Evolutionary conservation across 2,888 invertebrate species (phyloP).

Genomic region (Drosophila stalkeri): DNA sequence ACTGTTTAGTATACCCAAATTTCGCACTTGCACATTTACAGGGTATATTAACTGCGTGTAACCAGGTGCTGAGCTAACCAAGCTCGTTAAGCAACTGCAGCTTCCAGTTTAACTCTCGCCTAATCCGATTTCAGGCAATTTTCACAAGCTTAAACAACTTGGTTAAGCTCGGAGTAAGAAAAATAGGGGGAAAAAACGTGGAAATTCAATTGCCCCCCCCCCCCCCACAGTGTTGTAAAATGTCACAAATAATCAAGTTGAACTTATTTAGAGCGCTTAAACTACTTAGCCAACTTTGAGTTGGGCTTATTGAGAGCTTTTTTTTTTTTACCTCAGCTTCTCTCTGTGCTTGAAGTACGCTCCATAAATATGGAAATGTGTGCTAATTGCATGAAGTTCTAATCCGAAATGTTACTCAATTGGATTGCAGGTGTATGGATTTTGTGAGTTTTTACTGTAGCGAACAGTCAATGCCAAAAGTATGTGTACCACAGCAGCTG

Average conservation of each 20-base stretch:
- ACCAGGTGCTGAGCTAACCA: constrained; percentile 2
- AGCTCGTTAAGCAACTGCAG: constrained; percentile 34
- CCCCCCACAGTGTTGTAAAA: neutral
- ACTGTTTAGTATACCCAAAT: neutral
- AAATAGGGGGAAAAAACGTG: neutral
- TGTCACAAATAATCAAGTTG: neutral
- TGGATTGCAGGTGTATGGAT: constrained; percentile 30
- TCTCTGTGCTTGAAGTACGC: neutral
- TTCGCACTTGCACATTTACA: neutral
- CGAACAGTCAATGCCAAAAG: constrained; percentile 56
- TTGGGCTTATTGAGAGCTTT: neutral
- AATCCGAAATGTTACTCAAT: constrained; percentile 51
- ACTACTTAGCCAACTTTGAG: neutral
- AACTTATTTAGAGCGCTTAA: neutral
- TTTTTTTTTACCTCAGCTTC: neutral
- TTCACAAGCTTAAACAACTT: constrained; percentile 31
- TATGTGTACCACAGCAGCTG: constrained; percentile 47
- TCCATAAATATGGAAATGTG: neutral
- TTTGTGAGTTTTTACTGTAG: neutral
- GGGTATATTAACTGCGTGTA: constrained; percentile 23
- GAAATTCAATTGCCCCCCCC: neutral
- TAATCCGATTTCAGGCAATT: constrained; percentile 49
- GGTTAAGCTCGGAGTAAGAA: constrained; percentile 15
- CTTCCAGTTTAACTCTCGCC: constrained; percentile 35
- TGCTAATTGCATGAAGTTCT: constrained; percentile 12